Evolutionary conservation across 2,113 vertebrate species (phyloP), one percentile per base, ranked within the genome.

Genomic region (Tyrannus savana): DNA sequence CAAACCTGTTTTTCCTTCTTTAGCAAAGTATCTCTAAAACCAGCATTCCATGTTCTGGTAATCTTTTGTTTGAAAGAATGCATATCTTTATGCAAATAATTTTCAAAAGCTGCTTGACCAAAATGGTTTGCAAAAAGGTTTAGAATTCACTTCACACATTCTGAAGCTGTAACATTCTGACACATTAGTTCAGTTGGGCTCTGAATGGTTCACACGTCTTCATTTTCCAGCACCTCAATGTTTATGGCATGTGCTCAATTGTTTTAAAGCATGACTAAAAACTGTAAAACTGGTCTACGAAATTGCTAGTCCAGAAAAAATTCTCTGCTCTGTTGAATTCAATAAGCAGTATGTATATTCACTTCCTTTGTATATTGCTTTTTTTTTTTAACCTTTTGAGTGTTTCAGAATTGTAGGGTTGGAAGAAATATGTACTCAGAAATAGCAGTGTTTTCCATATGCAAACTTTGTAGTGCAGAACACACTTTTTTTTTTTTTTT

Each of bases 251-350:
- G 95, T 97, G 93, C 95, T 98, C 96, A 97, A 93, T 98, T 97
- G 97, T 97, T 98, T 98, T 96, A 97, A 97, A 95, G 90, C 95
- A 96, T 96, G 97, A 97, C 96, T 97, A 96, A 95, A 97, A 93
- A 97, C 83, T 97, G 91, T 97, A 93, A 98, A 98, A 96, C 90
- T 87, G 71, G 90, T 94, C 82, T 88, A 93, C 84, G 95, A 97
- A 97, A 89, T 97, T 63, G 46, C 58, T 84, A 93, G 84, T 93
- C 86, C 89, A 97, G 96, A 97, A 97, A 93, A 93, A 97, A 97
- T 96, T 96, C 88, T 97, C 95, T 97, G 94, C 94, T 97, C 35
- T 47, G 62, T 69, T 97, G 97, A 97, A 96, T 96, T 88, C 95
- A 93, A 94, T 94, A 88, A 97, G 84, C 53, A 77, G 24, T 58